phyloP scores from a whole-genome alignment of 2,888 invertebrate species.

The Eustalomyia histrio region DNA sequence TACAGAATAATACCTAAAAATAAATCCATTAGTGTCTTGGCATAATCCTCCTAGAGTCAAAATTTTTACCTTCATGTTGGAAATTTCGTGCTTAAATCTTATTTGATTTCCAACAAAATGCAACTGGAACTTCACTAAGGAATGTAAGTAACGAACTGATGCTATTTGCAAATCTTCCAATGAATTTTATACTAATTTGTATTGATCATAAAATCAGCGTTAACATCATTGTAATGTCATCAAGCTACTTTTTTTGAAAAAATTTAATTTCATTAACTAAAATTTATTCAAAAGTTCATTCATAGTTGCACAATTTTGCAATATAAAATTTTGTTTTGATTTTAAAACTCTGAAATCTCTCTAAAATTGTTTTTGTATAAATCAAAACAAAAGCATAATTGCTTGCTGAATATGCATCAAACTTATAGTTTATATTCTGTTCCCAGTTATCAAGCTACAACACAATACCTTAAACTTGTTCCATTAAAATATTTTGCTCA shows the following conservation, averaged over 20 bases:
- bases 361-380: background rate
- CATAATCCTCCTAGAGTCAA: background rate
- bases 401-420: background rate
- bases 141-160: slow-evolving; percentile 71
- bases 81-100: slow-evolving; percentile 69
- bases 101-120: slow-evolving; percentile 64
- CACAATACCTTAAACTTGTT: too few species aligned
- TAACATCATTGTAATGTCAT: slow-evolving; percentile 9
- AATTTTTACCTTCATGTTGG: slow-evolving; percentile 64
- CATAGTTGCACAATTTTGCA: background rate
- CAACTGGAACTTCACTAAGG: slow-evolving; percentile 71
- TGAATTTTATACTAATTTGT: slow-evolving; percentile 69
- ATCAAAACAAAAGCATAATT: background rate
- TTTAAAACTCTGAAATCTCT: background rate
- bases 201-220: background rate
- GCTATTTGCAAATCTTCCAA: slow-evolving; percentile 45
- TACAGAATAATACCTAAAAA: slow-evolving; percentile 60
- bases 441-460: too few species aligned
- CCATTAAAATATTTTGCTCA: too few species aligned
- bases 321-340: background rate
- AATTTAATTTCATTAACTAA: background rate
- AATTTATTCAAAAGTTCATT: background rate
- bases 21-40: background rate
- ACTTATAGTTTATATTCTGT: too few species aligned
- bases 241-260: background rate